Evolutionary conservation across 2,888 invertebrate species (phyloP).

Genomic region (Phalangium opilio): DNA sequence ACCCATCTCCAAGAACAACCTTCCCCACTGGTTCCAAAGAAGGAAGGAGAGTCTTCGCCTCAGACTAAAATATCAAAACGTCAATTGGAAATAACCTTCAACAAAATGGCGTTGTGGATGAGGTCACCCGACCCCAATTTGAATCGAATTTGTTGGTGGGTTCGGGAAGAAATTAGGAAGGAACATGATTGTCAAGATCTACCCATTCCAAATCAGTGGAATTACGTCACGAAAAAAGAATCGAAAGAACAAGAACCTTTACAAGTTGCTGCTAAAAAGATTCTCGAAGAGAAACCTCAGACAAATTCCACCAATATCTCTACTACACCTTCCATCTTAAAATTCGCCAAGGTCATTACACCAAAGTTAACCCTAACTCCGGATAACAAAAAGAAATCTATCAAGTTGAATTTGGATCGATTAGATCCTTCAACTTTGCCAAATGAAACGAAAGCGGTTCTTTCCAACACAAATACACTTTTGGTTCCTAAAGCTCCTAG

Average conservation of each 20-base stretch:
- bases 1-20: constrained; percentile 21
- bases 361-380: too few relatives aligned
- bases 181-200: constrained; percentile 39
- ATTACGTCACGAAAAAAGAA: constrained; percentile 28
- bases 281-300: too few relatives aligned
- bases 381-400: too few relatives aligned
- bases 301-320: too few relatives aligned
- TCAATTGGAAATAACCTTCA: constrained; percentile 31
- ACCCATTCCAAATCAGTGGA: constrained; percentile 42
- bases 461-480: too few relatives aligned
- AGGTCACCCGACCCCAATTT: constrained; percentile 39
- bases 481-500: too few relatives aligned
- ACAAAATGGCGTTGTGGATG: constrained; percentile 45
- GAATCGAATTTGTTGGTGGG: constrained; percentile 49
- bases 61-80: constrained; percentile 7
- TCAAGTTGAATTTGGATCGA: too few relatives aligned
- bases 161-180: constrained; percentile 39
- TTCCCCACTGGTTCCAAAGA: not conserved
- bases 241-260: not conserved
- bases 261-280: not conserved
- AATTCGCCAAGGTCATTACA: too few relatives aligned
- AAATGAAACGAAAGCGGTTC: too few relatives aligned
- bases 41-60: not conserved
- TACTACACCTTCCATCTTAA: too few relatives aligned
- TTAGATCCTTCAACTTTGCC: too few relatives aligned